phyloP scores from a whole-genome alignment of 2,888 invertebrate genomes.

The Pyrrhia umbra region DNA sequence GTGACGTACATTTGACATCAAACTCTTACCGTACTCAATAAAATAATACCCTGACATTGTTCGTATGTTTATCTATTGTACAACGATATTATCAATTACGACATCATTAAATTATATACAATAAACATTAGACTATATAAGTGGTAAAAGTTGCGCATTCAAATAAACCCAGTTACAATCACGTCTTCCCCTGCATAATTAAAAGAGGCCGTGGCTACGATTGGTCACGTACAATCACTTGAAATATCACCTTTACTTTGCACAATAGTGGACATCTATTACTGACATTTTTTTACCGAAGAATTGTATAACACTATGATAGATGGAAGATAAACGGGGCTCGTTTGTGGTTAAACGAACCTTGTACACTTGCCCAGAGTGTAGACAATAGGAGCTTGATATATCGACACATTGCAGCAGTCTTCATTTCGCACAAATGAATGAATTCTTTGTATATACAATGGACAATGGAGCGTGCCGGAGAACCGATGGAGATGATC shows the following conservation, averaged over 20 bases:
- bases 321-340: conserved; percentile 47
- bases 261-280: conserved; percentile 56
- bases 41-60: conserved; percentile 2
- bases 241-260: conserved; percentile 55
- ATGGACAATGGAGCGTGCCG: conserved; percentile 82
- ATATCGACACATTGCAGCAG: conserved; percentile 70
- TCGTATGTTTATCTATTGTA: not conserved
- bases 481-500: conserved; percentile 59
- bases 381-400: conserved; percentile 72
- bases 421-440: conserved; percentile 80
- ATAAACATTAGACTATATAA: conserved; percentile 26
- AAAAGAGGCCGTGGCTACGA: conserved; percentile 66
- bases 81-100: conserved; percentile 20
- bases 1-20: not conserved
- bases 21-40: conserved; percentile 4
- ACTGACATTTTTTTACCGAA: conserved; percentile 48
- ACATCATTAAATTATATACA: conserved; percentile 31
- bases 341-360: conserved; percentile 43
- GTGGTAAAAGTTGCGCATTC: conserved; percentile 56
- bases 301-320: conserved; percentile 49
- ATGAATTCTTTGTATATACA: conserved; percentile 81
- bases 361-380: conserved; percentile 56
- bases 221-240: conserved; percentile 70
- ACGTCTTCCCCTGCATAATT: conserved; percentile 67
- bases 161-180: conserved; percentile 66